Percentiles rank a stretch among this genome's conserved stretches.
Evolutionary conservation across 2,888 invertebrate genomes (phyloP).

Genomic region (Stenodema calcarata): DNA sequence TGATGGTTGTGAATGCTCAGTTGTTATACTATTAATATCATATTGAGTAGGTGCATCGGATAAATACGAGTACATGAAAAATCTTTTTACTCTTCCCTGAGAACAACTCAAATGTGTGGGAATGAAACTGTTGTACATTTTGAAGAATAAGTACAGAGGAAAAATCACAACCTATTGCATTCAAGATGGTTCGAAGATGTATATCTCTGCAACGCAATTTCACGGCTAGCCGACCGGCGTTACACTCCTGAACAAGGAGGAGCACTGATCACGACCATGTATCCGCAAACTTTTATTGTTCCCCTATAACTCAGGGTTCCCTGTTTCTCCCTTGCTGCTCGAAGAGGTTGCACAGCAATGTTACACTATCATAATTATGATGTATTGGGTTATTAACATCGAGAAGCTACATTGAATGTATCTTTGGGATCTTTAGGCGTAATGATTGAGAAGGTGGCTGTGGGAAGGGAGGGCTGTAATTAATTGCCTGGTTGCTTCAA

Average conservation of each 20-base stretch:
- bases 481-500: background rate
- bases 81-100: background rate
- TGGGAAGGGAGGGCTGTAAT: background rate
- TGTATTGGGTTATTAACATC: too few relatives aligned
- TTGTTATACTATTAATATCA: too few relatives aligned
- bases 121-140: too few relatives aligned
- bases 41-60: too few relatives aligned
- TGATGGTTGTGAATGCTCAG: too few relatives aligned
- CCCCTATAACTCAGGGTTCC: background rate
- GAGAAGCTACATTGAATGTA: background rate
- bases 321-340: background rate
- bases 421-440: background rate
- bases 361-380: too few relatives aligned
- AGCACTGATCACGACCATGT: background rate
- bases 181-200: background rate
- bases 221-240: slow-evolving; percentile 5
- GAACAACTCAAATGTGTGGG: too few relatives aligned
- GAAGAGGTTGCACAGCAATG: background rate
- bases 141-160: too few relatives aligned
- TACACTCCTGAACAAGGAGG: slow-evolving; percentile 7
- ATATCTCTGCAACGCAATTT: slow-evolving; percentile 21
- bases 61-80: too few relatives aligned
- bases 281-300: background rate
- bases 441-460: background rate
- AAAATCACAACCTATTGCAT: background rate